Percentiles rank a stretch among this genome's conserved stretches.
Evolutionary conservation across 2,797 vertebrate genomes (phyloP).

Genomic region (Anguilla obscura): DNA sequence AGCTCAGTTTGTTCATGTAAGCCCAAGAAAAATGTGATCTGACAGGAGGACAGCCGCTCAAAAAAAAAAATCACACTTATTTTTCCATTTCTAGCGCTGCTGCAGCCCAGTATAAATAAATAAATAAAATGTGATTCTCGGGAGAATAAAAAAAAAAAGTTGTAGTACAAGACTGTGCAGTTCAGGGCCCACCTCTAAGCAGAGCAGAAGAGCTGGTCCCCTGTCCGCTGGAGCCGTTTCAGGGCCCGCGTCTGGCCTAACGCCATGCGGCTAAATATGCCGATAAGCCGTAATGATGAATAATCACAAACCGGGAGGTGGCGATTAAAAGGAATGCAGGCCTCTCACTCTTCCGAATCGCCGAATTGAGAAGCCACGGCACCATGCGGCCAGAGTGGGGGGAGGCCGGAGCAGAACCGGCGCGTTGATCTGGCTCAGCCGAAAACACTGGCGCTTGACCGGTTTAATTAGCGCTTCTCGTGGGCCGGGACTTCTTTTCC

Average conservation of each 20-base stretch:
- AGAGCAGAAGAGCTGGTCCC: neutral
- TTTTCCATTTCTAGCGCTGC: neutral
- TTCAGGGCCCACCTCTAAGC: neutral
- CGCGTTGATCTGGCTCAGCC: neutral
- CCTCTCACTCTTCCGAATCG: neutral
- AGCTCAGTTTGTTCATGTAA: neutral
- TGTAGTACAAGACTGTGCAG: neutral
- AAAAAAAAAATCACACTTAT: neutral
- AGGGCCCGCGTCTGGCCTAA: neutral
- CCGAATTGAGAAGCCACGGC: neutral
- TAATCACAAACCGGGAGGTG: neutral
- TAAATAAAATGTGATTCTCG: neutral
- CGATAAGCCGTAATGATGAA: neutral
- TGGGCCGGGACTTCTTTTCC: neutral
- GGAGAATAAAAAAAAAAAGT: neutral
- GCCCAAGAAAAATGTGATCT: neutral
- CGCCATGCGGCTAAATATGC: neutral
- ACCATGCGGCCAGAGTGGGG: neutral
- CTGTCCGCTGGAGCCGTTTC: neutral
- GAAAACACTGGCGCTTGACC: neutral
- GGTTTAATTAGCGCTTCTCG: neutral
- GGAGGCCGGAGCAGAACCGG: neutral
- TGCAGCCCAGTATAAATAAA: neutral
- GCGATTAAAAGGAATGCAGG: neutral
- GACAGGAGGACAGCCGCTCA: neutral